These are phyloP conservation scores for Phocides pigmalion DNA, from an alignment of 1,140 invertebrate species.

Conservation along the genomic window DNA sequence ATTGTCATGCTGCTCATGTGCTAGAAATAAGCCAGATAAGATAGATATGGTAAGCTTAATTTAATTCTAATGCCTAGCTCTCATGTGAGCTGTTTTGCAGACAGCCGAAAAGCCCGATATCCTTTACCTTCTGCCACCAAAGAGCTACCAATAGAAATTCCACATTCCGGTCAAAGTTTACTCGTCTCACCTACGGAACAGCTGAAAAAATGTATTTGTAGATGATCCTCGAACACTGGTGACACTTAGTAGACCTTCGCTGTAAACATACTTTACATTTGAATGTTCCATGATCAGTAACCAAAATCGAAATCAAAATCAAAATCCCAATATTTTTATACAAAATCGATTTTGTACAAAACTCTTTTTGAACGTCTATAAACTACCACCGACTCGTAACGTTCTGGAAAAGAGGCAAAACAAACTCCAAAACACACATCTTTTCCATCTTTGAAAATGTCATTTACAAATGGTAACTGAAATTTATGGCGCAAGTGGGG, in stretches of 20 bases:
- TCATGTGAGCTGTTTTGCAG: not conserved
- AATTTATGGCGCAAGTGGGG: too few species aligned
- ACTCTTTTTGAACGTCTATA: too few species aligned
- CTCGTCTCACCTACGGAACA: slow-evolving; percentile 11
- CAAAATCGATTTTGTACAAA: too few species aligned
- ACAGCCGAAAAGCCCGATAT: not conserved
- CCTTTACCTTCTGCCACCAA: not conserved
- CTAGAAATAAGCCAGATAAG: too few species aligned
- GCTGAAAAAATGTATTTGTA: slow-evolving; percentile 13
- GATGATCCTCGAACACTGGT: not conserved
- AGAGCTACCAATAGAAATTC: not conserved
- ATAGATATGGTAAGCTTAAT: not conserved
- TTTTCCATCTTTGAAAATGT: too few species aligned
- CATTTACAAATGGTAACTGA: too few species aligned
- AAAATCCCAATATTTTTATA: too few species aligned
- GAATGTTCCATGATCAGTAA: not conserved
- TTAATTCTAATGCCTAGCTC: not conserved
- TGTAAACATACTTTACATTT: slow-evolving; percentile 9
- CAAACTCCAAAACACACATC: too few species aligned
- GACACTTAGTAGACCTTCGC: slow-evolving; percentile 14
- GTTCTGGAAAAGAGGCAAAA: too few species aligned
- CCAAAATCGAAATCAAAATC: too few species aligned
- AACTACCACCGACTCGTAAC: too few species aligned
- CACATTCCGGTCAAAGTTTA: not conserved
- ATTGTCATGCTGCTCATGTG: too few species aligned